Percentiles rank a stretch among this genome's conserved stretches.
phyloP scores from a whole-genome alignment of 2,888 invertebrate species.

The Chrysodeixis includens region DNA sequence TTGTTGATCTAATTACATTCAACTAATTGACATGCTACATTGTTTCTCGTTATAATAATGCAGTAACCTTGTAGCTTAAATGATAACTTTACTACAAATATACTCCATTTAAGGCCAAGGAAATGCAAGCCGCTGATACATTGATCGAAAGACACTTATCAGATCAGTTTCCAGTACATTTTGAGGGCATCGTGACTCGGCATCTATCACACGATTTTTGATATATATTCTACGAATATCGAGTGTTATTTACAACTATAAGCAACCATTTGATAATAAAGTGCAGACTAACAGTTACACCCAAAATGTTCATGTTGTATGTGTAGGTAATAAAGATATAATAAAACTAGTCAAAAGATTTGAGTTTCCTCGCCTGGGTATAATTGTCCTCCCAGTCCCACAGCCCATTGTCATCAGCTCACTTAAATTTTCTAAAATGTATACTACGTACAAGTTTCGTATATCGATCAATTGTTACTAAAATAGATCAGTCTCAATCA shows the following conservation, averaged over 20 bases:
- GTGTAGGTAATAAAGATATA: too few relatives aligned
- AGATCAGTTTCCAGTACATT: not conserved
- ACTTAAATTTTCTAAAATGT: not conserved
- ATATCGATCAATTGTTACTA: not conserved
- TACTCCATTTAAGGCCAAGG: not conserved
- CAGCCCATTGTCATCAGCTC: too few relatives aligned
- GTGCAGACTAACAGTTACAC: not conserved
- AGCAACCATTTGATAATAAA: not conserved
- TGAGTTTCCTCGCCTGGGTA: too few relatives aligned
- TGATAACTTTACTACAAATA: not conserved
- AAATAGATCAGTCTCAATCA: not conserved
- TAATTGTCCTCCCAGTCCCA: too few relatives aligned
- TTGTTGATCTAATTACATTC: slow-evolving; percentile 48
- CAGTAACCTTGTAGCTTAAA: too few relatives aligned
- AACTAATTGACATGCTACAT: slow-evolving; percentile 25
- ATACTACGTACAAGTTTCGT: not conserved
- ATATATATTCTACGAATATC: too few relatives aligned
- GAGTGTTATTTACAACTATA: not conserved
- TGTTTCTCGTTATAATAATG: slow-evolving; percentile 9
- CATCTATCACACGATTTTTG: not conserved
- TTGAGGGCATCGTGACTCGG: not conserved
- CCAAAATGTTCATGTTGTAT: too few relatives aligned
- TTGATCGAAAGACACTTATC: not conserved
- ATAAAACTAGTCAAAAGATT: too few relatives aligned
- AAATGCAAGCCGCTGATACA: not conserved